A percentile compares a stretch with the other conserved stretches of the same genome.
These are phyloP conservation scores for Tetraodon nigroviridis DNA, from an alignment of 2,113 vertebrate species.

Conservation along the genomic window DNA sequence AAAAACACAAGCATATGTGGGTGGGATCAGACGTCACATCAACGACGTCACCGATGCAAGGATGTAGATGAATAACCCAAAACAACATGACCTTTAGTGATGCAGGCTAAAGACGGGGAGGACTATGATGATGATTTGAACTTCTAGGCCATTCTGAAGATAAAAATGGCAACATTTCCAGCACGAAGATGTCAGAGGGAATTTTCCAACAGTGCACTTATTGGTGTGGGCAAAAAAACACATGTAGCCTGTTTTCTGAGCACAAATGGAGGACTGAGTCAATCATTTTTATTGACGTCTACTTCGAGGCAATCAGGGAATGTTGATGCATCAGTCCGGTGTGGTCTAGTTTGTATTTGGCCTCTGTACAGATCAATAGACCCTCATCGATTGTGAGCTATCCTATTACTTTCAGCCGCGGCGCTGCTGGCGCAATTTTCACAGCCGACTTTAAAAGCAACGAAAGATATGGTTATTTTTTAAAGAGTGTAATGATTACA, in stretches of 20 bases:
- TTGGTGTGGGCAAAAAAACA: conserved; percentile 9
- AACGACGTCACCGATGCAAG: too few species aligned
- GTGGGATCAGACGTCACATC: conserved; percentile 7
- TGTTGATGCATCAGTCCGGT: conserved; percentile 50
- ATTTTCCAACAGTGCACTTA: too few species aligned
- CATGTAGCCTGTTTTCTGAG: conserved; percentile 2
- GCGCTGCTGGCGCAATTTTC: conserved; percentile 21
- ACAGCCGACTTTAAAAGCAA: conserved; percentile 21
- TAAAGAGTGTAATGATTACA: not conserved
- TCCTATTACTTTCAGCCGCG: conserved; percentile 42
- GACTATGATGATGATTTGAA: too few species aligned
- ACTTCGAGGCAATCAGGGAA: conserved; percentile 48
- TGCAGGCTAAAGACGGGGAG: too few species aligned
- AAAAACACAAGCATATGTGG: conserved; percentile 24
- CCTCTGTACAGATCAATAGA: conserved; percentile 54
- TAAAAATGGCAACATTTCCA: not conserved
- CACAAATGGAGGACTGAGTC: conserved; percentile 33
- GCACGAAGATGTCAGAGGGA: too few species aligned
- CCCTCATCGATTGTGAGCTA: conserved; percentile 47
- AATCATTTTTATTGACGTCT: conserved; percentile 57
- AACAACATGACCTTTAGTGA: too few species aligned
- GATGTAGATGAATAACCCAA: too few species aligned
- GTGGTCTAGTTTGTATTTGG: conserved; percentile 48
- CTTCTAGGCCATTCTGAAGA: too few species aligned
- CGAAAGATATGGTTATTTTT: conserved; percentile 8